A percentile compares a stretch with the other conserved stretches of the same genome.
Evolutionary conservation across 2,888 invertebrate species (phyloP).

Genomic region (Laspeyria flexula): DNA sequence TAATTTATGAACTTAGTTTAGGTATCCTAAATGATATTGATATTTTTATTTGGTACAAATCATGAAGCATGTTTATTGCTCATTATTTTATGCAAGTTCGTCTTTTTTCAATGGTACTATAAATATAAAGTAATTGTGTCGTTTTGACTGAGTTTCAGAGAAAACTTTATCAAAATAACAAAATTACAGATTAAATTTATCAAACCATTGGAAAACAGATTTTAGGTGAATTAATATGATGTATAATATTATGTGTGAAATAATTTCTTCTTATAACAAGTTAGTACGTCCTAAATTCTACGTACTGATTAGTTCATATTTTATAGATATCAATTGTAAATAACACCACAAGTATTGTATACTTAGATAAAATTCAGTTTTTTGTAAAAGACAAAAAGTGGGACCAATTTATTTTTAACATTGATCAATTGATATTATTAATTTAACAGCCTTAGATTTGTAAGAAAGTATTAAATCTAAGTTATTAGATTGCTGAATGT

Average conservation of each 20-base stretch:
- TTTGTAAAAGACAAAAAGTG: conserved; percentile 19
- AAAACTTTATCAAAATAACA: neutral
- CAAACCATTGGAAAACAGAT: neutral
- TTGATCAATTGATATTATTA: conserved; percentile 14
- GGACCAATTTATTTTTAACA: conserved; percentile 41
- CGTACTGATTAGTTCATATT: conserved; percentile 36
- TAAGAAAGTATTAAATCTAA: conserved; percentile 29
- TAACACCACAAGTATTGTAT: conserved; percentile 32
- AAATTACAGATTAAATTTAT: neutral
- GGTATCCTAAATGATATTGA: conserved; percentile 41
- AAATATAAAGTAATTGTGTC: neutral
- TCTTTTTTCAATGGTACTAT: neutral
- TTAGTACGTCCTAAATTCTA: conserved; percentile 19
- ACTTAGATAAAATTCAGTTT: conserved; percentile 25
- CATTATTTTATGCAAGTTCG: conserved; percentile 36
- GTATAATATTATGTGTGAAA: conserved; percentile 40
- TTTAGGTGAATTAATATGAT: conserved; percentile 32
- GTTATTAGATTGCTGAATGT: conserved; percentile 19
- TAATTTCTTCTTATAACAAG: conserved; percentile 27
- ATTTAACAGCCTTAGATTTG: conserved; percentile 27
- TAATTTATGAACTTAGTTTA: conserved; percentile 55
- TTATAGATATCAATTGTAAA: conserved; percentile 38
- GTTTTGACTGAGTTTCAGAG: neutral
- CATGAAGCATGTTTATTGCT: conserved; percentile 44
- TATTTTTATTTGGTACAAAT: conserved; percentile 61